These are phyloP conservation scores for Burhinus oedicnemus DNA, from an alignment of 2,113 vertebrate genomes.

Conservation along the genomic window DNA sequence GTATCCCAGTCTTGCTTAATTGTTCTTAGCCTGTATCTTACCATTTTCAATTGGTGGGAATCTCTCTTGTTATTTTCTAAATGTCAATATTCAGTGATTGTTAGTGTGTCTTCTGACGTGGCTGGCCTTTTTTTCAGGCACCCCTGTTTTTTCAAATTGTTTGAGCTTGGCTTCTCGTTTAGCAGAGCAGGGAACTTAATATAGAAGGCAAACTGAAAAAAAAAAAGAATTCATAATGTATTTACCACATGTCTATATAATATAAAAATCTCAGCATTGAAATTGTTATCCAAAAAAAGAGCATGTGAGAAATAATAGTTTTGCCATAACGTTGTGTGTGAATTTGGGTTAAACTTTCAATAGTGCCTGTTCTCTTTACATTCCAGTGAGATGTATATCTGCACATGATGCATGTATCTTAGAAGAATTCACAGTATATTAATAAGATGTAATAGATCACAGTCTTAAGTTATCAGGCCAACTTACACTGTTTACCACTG, in stretches of 20 bases:
- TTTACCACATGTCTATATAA: not conserved
- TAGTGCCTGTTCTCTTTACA: not conserved
- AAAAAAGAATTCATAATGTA: not conserved
- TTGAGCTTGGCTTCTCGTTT: not conserved
- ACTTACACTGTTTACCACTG: not conserved
- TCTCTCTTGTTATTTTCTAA: not conserved
- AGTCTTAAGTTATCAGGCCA: not conserved
- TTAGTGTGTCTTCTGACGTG: not conserved
- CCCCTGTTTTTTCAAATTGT: not conserved
- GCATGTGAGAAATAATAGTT: not conserved
- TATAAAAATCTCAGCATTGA: not conserved
- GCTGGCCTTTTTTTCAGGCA: not conserved
- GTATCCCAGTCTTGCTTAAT: not conserved
- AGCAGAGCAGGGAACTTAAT: not conserved
- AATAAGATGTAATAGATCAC: not conserved
- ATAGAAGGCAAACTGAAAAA: not conserved
- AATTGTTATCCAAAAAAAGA: not conserved
- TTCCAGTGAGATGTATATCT: not conserved
- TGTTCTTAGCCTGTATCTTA: not conserved
- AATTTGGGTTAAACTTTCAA: not conserved
- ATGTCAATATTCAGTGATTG: not conserved
- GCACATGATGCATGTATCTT: not conserved
- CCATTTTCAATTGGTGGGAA: not conserved
- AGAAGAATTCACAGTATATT: not conserved
- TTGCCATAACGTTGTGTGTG: not conserved